Base-by-base conservation (phyloP, 53 echinoderm and acorn worm species). In the Patiria pectinifera region DNA sequence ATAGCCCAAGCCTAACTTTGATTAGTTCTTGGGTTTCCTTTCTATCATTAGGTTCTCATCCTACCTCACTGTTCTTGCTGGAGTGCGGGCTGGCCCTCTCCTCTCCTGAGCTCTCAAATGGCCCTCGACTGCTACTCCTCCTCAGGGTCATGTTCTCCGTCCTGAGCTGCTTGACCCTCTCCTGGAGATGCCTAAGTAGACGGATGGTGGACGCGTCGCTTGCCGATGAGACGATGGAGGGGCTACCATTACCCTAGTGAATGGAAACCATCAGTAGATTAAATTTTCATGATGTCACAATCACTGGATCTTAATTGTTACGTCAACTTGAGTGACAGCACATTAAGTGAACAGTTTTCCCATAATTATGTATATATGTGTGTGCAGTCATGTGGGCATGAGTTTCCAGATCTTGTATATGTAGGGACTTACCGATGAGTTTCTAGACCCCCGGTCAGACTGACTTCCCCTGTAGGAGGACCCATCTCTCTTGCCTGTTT, bases 111-210 rank as follows among this genome's bases (percentile, higher is more conserved):
- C 80, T 81, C 16, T 91, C 84, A 62, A 78, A 63, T 26, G 61
- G 59, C 25, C 59, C 24, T 78, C 92, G 71, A 66, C 83, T 87
- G 48, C 92, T 92, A 43, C 92, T 92, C 59, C 93, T 82, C 49
- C 91, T 95, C 21, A 98, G 92, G 35, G 91, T 90, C 45, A 95
- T 80, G 91, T 98, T 98, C 91, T 98, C 99, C 70, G 85, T 78
- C 71, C 94, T 89, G 14, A 98, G 99, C 72, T 94, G 95, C 75
- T 95, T 95, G 43, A 98, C 96, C 63, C 95, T 93, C 4, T 98
- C 99, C 76, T 98, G 99, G 14, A 98, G 93, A 66, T 95, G 95
- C 25, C 94, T 92, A 3, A 96, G 91, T 45, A 95, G 91, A 82
- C 93, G 95, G 70, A 96, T 85, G 88, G 96, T 98, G 69, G 87